Percentiles rank a stretch among this genome's conserved stretches.
These are phyloP conservation scores for Megamerina dolium DNA, from an alignment of 2,888 invertebrate species.

Conservation along the genomic window DNA sequence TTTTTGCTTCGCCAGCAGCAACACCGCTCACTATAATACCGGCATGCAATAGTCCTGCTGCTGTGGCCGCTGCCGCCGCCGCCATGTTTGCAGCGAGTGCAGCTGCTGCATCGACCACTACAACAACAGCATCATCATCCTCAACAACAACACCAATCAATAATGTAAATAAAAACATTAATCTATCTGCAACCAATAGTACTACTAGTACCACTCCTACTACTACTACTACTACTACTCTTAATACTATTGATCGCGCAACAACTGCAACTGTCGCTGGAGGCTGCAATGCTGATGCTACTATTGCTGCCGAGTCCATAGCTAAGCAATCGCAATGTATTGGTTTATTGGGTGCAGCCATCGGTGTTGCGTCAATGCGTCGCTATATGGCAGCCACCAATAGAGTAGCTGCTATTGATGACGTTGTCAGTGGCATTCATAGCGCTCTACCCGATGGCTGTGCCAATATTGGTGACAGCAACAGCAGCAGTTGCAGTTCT, in stretches of 20 bases:
- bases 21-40: constrained; percentile 35
- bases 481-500: constrained; percentile 47
- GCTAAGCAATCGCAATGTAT: not conserved
- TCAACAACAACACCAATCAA: constrained; percentile 36
- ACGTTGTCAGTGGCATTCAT: constrained; percentile 5
- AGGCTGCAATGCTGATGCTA: not conserved
- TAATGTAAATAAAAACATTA: constrained; percentile 49
- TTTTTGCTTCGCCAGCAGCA: constrained; percentile 15
- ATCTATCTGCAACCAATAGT: constrained; percentile 48
- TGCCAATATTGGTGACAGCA: constrained; percentile 4
- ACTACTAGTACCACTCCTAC: constrained; percentile 36
- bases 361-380: constrained; percentile 1
- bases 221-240: constrained; percentile 38
- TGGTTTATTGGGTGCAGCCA: constrained; percentile 12
- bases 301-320: not conserved
- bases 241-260: constrained; percentile 42
- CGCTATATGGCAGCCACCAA: constrained; percentile 2
- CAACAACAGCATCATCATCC: constrained; percentile 28
- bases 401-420: constrained; percentile 10
- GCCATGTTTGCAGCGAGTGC: constrained; percentile 38
- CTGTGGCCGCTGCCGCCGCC: constrained; percentile 33
- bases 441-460: constrained; percentile 7
- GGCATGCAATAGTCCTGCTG: constrained; percentile 35
- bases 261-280: constrained; percentile 21
- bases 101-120: constrained; percentile 33